Evolutionary conservation across 2,113 vertebrate species (phyloP).

Genomic region (Gnathonemus longibarbis): DNA sequence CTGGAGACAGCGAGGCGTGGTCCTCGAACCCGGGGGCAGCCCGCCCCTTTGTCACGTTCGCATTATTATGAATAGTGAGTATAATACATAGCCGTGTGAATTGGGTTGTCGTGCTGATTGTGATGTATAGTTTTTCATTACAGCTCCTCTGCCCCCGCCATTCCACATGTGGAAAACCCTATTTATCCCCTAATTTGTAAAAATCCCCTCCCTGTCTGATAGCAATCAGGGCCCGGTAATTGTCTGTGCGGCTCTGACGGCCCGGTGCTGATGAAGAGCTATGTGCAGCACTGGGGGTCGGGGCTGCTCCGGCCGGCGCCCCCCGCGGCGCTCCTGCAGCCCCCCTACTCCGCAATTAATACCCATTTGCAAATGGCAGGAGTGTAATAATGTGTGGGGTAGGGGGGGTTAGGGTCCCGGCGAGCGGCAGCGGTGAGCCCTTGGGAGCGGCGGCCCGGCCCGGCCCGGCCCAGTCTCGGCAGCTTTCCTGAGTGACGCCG

Average conservation of each 20-base stretch:
- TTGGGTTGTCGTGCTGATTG: slow-evolving; percentile 97
- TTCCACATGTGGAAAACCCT: slow-evolving; percentile 95
- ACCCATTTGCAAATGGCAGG: slow-evolving; percentile 93
- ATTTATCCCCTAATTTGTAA: slow-evolving; percentile 99
- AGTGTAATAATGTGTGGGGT: slow-evolving; percentile 73
- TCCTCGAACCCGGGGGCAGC: slow-evolving; percentile 15
- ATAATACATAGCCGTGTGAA: slow-evolving; percentile 90
- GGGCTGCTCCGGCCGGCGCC: slow-evolving; percentile 57
- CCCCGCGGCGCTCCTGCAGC: slow-evolving; percentile 62
- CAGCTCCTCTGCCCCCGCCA: slow-evolving; percentile 86
- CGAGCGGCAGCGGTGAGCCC: not conserved
- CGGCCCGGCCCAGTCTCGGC: not conserved
- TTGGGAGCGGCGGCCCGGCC: not conserved
- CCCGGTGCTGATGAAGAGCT: slow-evolving; percentile 96
- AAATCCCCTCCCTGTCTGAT: slow-evolving; percentile 90
- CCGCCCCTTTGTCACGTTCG: slow-evolving; percentile 59
- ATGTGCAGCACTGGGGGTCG: slow-evolving; percentile 62
- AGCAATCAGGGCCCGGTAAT: slow-evolving; percentile 98
- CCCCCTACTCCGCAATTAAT: slow-evolving; percentile 78
- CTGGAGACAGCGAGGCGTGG: slow-evolving; percentile 34
- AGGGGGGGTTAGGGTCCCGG: not conserved
- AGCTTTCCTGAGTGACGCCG: not conserved
- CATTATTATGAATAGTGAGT: slow-evolving; percentile 92
- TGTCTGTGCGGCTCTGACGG: slow-evolving; percentile 84
- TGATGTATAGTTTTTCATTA: slow-evolving; percentile 99